phyloP scores from a whole-genome alignment of 2,797 vertebrate genomes.

The Danio aesculapii region DNA sequence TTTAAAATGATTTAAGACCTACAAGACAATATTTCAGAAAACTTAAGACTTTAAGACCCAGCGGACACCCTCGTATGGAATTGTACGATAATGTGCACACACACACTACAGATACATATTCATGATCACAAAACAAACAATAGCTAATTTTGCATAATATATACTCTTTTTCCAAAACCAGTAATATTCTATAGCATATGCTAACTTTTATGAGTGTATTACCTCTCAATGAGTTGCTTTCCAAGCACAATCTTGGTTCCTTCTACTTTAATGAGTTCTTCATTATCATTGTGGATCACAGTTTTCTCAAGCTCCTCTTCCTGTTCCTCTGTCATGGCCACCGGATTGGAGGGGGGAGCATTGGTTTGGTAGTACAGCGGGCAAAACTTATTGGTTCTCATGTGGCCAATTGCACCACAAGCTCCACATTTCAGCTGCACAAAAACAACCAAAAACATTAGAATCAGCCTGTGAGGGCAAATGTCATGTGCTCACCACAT shows the following conservation, averaged over 20 bases:
- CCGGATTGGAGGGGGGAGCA: slow-evolving; percentile 96
- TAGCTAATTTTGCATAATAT: too few relatives aligned
- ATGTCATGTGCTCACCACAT: neutral
- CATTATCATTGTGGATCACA: slow-evolving; percentile 97
- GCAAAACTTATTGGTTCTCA: slow-evolving; percentile 99
- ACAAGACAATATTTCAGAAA: too few relatives aligned
- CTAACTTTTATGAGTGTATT: slow-evolving; percentile 33
- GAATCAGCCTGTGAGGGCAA: neutral
- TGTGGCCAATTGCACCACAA: slow-evolving; percentile 97
- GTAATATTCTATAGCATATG: too few relatives aligned
- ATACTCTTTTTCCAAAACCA: too few relatives aligned
- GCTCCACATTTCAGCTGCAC: slow-evolving; percentile 96
- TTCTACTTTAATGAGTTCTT: slow-evolving; percentile 98
- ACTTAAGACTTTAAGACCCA: too few relatives aligned
- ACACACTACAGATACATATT: too few relatives aligned
- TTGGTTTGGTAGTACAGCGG: slow-evolving; percentile 99
- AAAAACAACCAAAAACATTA: slow-evolving; percentile 52
- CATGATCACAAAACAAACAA: too few relatives aligned
- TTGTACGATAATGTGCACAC: too few relatives aligned
- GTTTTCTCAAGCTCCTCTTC: slow-evolving; percentile 98
- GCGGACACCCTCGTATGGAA: too few relatives aligned
- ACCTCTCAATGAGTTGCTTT: slow-evolving; percentile 99
- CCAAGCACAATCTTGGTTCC: slow-evolving; percentile 98
- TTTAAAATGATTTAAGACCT: too few relatives aligned
- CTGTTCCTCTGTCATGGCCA: slow-evolving; percentile 99